Conservation (phyloP, 2,797 vertebrate species). For the Buphagus erythrorhynchus region DNA sequence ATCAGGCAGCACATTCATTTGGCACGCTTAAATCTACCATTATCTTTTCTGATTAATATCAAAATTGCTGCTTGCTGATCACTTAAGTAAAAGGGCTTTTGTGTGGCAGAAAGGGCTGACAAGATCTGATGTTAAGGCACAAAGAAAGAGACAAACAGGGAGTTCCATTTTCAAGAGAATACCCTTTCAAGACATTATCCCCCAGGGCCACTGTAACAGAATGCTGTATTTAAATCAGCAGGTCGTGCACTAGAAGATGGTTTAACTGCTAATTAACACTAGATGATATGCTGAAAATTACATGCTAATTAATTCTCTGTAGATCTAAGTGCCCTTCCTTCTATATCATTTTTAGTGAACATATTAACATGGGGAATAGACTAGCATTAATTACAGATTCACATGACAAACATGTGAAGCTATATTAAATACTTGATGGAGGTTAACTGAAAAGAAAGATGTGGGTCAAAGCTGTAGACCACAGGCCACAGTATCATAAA, state of each 20-base stretch:
- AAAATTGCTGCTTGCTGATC: not conserved
- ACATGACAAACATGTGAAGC: slow-evolving; percentile 41
- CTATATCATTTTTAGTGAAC: slow-evolving; percentile 57
- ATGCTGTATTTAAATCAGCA: slow-evolving; percentile 68
- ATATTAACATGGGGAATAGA: slow-evolving; percentile 43
- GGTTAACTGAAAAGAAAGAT: slow-evolving; percentile 34
- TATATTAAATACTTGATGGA: slow-evolving; percentile 26
- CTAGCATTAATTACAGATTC: slow-evolving; percentile 57
- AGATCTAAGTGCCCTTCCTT: slow-evolving; percentile 54
- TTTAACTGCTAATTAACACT: slow-evolving; percentile 74
- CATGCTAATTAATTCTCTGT: slow-evolving; percentile 75
- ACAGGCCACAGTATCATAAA: not conserved
- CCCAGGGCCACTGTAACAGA: slow-evolving; percentile 32
- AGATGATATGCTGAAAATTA: slow-evolving; percentile 68
- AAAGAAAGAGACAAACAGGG: not conserved
- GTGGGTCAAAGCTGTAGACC: not conserved
- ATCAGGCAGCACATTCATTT: not conserved
- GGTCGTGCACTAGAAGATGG: slow-evolving; percentile 51
- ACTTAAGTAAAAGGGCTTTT: not conserved
- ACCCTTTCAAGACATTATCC: slow-evolving; percentile 52
- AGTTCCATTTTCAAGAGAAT: slow-evolving; percentile 17
- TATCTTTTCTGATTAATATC: not conserved
- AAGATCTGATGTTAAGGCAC: not conserved
- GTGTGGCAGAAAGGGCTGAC: not conserved
- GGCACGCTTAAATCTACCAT: not conserved